A percentile compares a stretch with the other conserved stretches of the same genome.
Conservation (phyloP, 2,888 invertebrate species). For the Ophion slaviceki region DNA sequence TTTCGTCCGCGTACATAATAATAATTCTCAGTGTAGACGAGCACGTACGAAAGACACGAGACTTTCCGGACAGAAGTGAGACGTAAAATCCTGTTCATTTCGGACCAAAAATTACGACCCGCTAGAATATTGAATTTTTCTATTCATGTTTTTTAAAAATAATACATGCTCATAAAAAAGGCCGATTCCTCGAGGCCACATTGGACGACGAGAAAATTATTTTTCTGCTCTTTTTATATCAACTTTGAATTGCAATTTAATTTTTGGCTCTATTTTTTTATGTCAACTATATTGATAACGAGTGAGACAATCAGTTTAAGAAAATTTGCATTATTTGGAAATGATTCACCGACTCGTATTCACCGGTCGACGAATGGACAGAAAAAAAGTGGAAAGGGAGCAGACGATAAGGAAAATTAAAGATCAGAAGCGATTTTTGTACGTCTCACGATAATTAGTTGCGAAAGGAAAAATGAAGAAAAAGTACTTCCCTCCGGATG, state of each 20-base stretch:
- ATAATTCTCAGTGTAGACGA: background rate
- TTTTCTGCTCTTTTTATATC: background rate
- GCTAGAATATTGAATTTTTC: background rate
- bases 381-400: background rate
- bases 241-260: background rate
- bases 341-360: slow-evolving; percentile 55
- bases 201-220: slow-evolving; percentile 42
- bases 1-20: background rate
- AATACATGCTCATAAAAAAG: slow-evolving; percentile 57
- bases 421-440: background rate
- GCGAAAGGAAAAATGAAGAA: background rate
- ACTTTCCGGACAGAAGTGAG: slow-evolving; percentile 19
- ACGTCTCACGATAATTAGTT: background rate
- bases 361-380: slow-evolving; percentile 28
- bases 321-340: slow-evolving; percentile 35
- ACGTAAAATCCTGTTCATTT: slow-evolving; percentile 12
- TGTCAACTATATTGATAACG: slow-evolving; percentile 7
- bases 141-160: slow-evolving; percentile 26
- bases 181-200: slow-evolving; percentile 62
- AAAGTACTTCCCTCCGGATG: slow-evolving; percentile 6
- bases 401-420: slow-evolving; percentile 12
- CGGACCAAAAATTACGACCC: background rate
- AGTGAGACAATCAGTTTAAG: slow-evolving; percentile 11
- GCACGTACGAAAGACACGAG: slow-evolving; percentile 9
- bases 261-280: background rate